Percentiles rank a stretch among this genome's conserved stretches.
Evolutionary conservation across 2,113 vertebrate genomes (phyloP).

Genomic region (Shinisaurus crocodilurus): DNA sequence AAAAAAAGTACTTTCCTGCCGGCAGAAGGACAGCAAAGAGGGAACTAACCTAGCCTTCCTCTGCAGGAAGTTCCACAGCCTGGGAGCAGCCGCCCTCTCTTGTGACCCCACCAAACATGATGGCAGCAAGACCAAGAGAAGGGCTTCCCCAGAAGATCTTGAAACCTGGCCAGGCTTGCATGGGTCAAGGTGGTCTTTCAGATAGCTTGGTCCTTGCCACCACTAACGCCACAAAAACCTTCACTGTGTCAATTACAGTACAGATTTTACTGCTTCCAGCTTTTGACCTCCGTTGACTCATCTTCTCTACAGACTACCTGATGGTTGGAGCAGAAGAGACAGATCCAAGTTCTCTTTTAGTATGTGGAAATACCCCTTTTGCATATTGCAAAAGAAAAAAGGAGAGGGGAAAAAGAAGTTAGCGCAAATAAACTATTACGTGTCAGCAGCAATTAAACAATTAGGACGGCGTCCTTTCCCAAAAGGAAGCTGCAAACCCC

Average conservation of each 20-base stretch:
- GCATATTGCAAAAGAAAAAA: not conserved
- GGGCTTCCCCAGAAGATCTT: no score
- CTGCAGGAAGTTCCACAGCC: no score
- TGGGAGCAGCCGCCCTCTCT: no score
- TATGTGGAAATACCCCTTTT: not conserved
- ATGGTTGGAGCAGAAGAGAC: not conserved
- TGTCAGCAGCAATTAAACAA: not conserved
- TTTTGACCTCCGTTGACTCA: not conserved
- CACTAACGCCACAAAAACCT: not conserved
- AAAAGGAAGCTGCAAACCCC: rapidly evolving
- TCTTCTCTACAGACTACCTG: not conserved
- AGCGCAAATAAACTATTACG: not conserved
- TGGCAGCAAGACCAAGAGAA: no score
- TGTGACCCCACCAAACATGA: no score
- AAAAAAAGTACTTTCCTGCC: no score
- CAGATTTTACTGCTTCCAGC: not conserved
- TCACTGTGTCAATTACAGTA: not conserved
- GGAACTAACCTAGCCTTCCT: no score
- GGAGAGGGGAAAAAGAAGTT: rapidly evolving
- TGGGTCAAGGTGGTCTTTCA: no score
- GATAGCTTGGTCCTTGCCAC: not conserved
- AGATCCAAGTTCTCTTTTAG: not conserved
- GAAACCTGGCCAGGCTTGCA: no score
- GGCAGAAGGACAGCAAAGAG: no score
- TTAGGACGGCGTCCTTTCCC: not conserved